Conservation (phyloP, 2,113 vertebrate species). For the Brachyistius frenatus region DNA sequence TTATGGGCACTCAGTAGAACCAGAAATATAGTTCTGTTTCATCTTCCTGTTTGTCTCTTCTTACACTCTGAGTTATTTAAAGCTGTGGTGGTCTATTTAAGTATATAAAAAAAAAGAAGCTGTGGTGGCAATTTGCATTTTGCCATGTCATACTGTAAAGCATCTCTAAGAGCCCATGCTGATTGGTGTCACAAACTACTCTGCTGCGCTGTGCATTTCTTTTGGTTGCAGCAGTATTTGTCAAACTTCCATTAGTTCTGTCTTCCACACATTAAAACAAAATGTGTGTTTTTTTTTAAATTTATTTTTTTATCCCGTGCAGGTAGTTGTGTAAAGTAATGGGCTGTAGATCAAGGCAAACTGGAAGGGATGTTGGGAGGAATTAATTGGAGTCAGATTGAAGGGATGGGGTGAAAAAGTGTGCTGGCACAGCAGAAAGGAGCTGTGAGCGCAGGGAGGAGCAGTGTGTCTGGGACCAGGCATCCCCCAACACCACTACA, state of each 20-base stretch:
- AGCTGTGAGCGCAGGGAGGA: slow-evolving; percentile 33
- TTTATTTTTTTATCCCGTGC: background rate
- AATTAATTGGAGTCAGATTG: slow-evolving; percentile 25
- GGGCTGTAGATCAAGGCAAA: slow-evolving; percentile 53
- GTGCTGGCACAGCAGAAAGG: slow-evolving; percentile 52
- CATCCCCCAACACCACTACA: slow-evolving; percentile 31
- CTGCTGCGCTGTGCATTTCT: slow-evolving; percentile 13
- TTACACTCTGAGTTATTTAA: slow-evolving; percentile 31
- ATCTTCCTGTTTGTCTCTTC: slow-evolving; percentile 33
- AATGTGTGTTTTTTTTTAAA: slow-evolving; percentile 14
- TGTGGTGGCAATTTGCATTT: slow-evolving; percentile 36
- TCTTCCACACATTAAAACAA: slow-evolving; percentile 21
- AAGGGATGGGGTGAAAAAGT: slow-evolving; percentile 22
- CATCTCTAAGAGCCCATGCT: slow-evolving; percentile 24
- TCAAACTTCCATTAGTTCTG: slow-evolving; percentile 29
- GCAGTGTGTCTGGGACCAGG: slow-evolving; percentile 30
- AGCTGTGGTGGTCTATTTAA: background rate
- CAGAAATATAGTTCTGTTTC: slow-evolving; percentile 19
- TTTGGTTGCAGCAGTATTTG: slow-evolving; percentile 28
- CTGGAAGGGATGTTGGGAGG: slow-evolving; percentile 22
- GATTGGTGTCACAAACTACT: slow-evolving; percentile 31
- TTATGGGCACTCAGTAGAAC: slow-evolving; percentile 47
- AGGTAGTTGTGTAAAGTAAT: slow-evolving; percentile 31
- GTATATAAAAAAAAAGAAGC: slow-evolving; percentile 5
- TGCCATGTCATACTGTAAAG: slow-evolving; percentile 40